These are phyloP conservation scores for Kryptolebias marmoratus DNA, from an alignment of 2,113 vertebrate genomes.

Conservation along the genomic window DNA sequence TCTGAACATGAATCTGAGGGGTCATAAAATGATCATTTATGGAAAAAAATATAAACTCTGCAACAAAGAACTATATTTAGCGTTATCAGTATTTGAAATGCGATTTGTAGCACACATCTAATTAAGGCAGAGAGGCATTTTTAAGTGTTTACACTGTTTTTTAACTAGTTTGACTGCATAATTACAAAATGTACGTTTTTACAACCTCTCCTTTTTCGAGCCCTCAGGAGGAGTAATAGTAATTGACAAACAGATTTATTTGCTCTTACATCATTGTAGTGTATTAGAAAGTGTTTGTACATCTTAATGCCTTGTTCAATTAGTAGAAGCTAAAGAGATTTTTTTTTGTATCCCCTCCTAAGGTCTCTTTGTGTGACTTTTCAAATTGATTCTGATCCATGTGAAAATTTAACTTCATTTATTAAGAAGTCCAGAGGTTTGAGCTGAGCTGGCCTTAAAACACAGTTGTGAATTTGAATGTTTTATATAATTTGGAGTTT, in stretches of 20 bases:
- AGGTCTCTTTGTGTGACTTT: neutral
- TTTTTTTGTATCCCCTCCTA: too few species aligned
- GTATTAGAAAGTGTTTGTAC: neutral
- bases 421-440: neutral
- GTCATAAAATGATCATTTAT: neutral
- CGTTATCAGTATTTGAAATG: neutral
- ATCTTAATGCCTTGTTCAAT: neutral
- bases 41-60: too few species aligned
- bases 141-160: neutral
- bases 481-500: neutral
- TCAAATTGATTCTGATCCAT: neutral
- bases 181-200: neutral
- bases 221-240: neutral
- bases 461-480: neutral
- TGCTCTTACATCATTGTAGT: neutral
- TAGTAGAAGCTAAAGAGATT: neutral
- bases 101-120: neutral
- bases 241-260: neutral
- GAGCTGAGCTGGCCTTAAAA: neutral
- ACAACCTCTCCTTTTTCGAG: neutral
- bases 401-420: neutral
- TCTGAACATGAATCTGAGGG: neutral
- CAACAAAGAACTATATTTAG: neutral
- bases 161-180: neutral
- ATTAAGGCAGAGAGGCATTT: neutral